Percentiles rank a stretch among this genome's conserved stretches.
Conservation (phyloP, 2,113 vertebrate genomes). For the Etheostoma spectabile region DNA sequence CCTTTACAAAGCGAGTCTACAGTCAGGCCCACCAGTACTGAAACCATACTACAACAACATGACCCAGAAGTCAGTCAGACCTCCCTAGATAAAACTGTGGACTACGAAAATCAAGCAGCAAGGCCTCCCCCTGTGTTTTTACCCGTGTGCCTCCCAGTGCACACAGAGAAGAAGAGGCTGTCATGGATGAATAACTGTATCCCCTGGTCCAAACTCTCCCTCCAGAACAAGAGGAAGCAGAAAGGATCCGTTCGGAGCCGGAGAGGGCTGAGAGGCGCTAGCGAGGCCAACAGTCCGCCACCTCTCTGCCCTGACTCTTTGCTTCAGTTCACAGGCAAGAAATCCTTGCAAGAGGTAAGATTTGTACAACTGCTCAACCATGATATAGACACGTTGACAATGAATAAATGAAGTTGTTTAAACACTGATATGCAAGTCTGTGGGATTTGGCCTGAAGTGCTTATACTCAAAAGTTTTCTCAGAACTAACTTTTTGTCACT, state of each 20-base stretch:
- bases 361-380: background rate
- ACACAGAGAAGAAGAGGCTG: slow-evolving; percentile 86
- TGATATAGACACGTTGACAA: background rate
- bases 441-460: background rate
- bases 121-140: background rate
- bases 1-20: background rate
- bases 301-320: slow-evolving; percentile 83
- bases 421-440: background rate
- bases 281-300: slow-evolving; percentile 67
- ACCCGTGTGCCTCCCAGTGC: slow-evolving; percentile 66
- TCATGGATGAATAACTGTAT: slow-evolving; percentile 88
- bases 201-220: slow-evolving; percentile 87
- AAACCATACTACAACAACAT: background rate
- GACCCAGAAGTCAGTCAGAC: background rate
- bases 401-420: background rate
- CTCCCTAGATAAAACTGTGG: background rate
- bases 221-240: slow-evolving; percentile 81
- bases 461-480: background rate
- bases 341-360: slow-evolving; percentile 88
- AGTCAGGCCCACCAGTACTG: too few relatives aligned
- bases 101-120: background rate
- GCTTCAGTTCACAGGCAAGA: slow-evolving; percentile 82
- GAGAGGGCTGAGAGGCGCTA: slow-evolving; percentile 68
- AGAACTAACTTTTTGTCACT: background rate
- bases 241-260: slow-evolving; percentile 17